phyloP scores from a whole-genome alignment of 1,140 invertebrate species.

The Heliconius nattereri region DNA sequence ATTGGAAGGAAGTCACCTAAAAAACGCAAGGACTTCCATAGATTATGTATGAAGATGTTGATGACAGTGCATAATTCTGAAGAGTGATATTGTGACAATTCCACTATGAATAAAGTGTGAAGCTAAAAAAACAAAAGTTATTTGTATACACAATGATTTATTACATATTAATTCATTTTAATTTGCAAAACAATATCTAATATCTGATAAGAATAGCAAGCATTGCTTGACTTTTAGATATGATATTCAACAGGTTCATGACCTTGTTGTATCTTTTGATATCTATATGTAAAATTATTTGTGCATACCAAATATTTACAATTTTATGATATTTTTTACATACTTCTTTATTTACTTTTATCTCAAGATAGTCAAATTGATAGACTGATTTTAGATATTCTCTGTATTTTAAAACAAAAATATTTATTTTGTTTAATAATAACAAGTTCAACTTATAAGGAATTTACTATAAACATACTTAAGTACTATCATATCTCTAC shows the following conservation, averaged over 20 bases:
- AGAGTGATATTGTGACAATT: too few relatives aligned
- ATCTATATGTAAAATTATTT: neutral
- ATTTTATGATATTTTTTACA: neutral
- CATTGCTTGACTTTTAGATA: slow-evolving; percentile 21
- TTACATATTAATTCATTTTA: neutral
- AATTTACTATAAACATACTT: neutral
- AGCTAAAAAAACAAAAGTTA: too few relatives aligned
- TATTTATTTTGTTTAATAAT: neutral
- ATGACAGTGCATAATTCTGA: too few relatives aligned
- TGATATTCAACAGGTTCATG: slow-evolving; percentile 26
- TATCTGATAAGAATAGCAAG: slow-evolving; percentile 17
- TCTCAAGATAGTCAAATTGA: neutral
- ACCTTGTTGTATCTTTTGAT: slow-evolving; percentile 26
- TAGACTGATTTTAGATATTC: too few relatives aligned
- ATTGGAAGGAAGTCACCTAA: too few relatives aligned
- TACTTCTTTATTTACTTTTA: neutral
- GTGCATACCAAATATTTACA: neutral
- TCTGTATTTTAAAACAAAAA: neutral
- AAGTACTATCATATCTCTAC: too few relatives aligned
- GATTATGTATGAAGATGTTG: too few relatives aligned
- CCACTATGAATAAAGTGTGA: too few relatives aligned
- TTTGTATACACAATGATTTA: neutral
- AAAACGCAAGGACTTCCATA: too few relatives aligned
- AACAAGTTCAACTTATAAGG: neutral
- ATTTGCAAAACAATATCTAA: slow-evolving; percentile 5